Conservation (phyloP, 53 echinoderm and acorn worm species). For the Paelopatides confundens region DNA sequence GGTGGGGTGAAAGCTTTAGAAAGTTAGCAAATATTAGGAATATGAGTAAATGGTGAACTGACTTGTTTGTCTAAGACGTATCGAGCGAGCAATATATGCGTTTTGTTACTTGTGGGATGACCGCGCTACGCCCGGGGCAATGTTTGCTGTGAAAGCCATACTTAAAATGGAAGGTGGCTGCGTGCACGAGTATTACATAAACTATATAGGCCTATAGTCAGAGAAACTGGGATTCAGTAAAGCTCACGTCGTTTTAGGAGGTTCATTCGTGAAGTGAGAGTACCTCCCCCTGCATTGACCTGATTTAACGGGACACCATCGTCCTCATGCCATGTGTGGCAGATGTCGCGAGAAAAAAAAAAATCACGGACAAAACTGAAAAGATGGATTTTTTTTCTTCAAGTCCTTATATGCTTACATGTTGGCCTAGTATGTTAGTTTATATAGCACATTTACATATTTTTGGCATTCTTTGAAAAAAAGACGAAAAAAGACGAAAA, state of each 20-base stretch:
- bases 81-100: not conserved
- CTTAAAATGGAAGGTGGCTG: not conserved
- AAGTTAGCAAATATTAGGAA: constrained; percentile 46
- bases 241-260: not conserved
- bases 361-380: not conserved
- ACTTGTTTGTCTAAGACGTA: constrained; percentile 30
- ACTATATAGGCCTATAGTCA: no score
- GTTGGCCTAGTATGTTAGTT: no score
- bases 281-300: not conserved
- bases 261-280: not conserved
- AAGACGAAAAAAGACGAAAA: no score
- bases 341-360: not conserved
- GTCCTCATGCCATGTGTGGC: not conserved
- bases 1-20: constrained; percentile 22
- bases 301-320: not conserved
- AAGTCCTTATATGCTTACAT: no score
- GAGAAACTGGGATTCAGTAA: no score
- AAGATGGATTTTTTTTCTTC: not conserved
- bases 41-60: constrained; percentile 31
- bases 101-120: constrained; percentile 13
- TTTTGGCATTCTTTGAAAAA: no score
- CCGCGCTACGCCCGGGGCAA: constrained; percentile 25
- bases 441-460: no score
- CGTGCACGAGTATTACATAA: no score
- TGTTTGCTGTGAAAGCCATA: constrained; percentile 28